Conservation (phyloP, 2,888 invertebrate genomes). For the Agriopis leucophaearia region DNA sequence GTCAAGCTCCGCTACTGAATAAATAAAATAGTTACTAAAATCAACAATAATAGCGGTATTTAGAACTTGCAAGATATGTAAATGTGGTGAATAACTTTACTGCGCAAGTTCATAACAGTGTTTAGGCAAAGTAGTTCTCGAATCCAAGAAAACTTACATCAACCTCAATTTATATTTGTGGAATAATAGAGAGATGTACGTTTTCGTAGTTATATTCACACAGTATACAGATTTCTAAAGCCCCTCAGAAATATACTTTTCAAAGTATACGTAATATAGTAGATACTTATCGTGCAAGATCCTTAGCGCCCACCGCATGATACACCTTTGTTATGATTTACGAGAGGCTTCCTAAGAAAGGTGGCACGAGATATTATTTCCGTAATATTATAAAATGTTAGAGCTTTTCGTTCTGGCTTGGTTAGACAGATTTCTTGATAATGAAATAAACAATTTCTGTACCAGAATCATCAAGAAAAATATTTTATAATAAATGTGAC, state of each 20-base stretch:
- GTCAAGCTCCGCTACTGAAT: background rate
- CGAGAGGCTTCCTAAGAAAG: slow-evolving; percentile 16
- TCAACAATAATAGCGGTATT: background rate
- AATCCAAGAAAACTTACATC: background rate
- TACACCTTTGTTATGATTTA: slow-evolving; percentile 33
- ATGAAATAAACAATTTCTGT: background rate
- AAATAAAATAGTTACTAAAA: background rate
- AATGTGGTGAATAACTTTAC: background rate
- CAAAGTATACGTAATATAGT: background rate
- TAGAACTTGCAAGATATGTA: background rate
- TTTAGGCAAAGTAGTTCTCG: background rate
- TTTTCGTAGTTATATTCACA: background rate
- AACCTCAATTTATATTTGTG: background rate
- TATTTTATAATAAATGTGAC: too few species aligned
- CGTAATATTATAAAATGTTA: slow-evolving; percentile 16
- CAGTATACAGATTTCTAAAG: background rate
- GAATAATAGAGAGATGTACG: background rate
- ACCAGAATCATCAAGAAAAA: background rate
- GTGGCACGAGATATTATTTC: slow-evolving; percentile 23
- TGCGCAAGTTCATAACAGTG: background rate
- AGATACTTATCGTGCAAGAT: slow-evolving; percentile 16
- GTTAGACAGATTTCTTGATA: slow-evolving; percentile 7
- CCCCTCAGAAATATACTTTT: slow-evolving; percentile 2
- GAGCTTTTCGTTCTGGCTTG: background rate
- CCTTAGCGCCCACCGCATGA: slow-evolving; percentile 19